phyloP scores from a whole-genome alignment of 2,888 invertebrate genomes.

The Phortica okadai region DNA sequence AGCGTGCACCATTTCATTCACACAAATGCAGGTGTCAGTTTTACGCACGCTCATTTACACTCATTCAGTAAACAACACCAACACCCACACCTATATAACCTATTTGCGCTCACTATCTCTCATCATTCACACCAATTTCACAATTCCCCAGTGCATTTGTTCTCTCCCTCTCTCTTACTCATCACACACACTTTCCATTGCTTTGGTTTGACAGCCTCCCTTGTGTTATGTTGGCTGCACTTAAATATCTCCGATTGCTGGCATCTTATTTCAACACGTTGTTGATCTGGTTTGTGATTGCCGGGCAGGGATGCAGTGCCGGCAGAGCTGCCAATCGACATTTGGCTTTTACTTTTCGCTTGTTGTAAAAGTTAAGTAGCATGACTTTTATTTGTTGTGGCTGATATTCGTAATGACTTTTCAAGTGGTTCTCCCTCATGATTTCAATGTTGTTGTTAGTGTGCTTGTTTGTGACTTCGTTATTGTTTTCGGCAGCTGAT shows the following conservation, averaged over 20 bases:
- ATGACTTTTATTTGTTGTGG: slow-evolving; percentile 66
- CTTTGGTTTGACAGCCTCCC: background rate
- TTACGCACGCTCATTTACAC: slow-evolving; percentile 33
- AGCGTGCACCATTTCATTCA: background rate
- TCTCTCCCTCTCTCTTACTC: background rate
- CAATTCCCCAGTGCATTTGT: slow-evolving; percentile 13
- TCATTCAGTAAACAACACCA: background rate
- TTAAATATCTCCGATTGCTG: slow-evolving; percentile 37
- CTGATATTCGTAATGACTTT: slow-evolving; percentile 65
- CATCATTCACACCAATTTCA: slow-evolving; percentile 2
- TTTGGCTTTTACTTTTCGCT: slow-evolving; percentile 19
- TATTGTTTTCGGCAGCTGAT: slow-evolving; percentile 25
- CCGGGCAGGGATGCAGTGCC: slow-evolving; percentile 15
- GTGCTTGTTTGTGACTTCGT: background rate
- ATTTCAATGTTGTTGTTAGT: slow-evolving; percentile 41
- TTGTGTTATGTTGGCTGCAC: slow-evolving; percentile 28
- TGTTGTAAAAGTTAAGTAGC: slow-evolving; percentile 57
- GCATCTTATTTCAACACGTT: slow-evolving; percentile 61
- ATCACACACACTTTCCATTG: background rate
- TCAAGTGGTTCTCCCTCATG: slow-evolving; percentile 49
- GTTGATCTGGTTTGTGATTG: slow-evolving; percentile 47
- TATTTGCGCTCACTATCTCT: background rate
- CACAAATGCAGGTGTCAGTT: slow-evolving; percentile 30
- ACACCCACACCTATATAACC: background rate
- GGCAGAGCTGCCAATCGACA: background rate